Base-by-base conservation (phyloP, 2,113 vertebrate species). In the Myxocyprinus asiaticus region DNA sequence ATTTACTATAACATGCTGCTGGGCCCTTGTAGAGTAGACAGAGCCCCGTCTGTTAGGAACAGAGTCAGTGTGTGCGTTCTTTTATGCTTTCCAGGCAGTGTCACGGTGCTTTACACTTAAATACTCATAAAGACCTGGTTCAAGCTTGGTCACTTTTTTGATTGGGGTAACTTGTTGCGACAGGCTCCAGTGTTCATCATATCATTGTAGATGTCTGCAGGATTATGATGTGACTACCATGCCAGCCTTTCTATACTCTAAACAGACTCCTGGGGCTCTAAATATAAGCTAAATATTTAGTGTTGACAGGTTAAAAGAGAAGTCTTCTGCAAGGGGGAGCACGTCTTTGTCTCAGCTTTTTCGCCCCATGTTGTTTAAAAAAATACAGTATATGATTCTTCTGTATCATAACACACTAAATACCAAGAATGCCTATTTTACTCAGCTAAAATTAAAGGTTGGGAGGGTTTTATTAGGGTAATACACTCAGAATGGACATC, bases 141-240 rank as follows among this genome's bases (percentile, higher is more conserved):
- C 66, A 76, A 67, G 80, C 47, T 76, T 75, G 61, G 51, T 85
- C 82, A 85, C 17, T 81, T 86, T 83, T 70, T 76, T 51, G 53
- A 79, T 65, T 53, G 71, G 72, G 81, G 84, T 91, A 90, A 92
- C 86, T 76, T 82, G 86, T 81, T 84, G 81, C 8, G 88, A 90
- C 90, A 91, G 88, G 86, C 92, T 89, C 85, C 91, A 89, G 78
- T 91, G 85, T 82, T 82, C 84, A 91, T 93, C 88, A 90, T 81
- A 88, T 91, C 90, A 89, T n/a, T 12, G 63, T 59, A 74, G 68
- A 80, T 82, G 85, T 84, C 82, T 87, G 77, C 81, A 84, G 61
- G 74, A 81, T 81, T 85, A 83, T 77, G 80, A 85, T 86, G 85
- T 86, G 83, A 88, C 87, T 80, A 84, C 84, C 80, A 77, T 90